Evolutionary conservation across 2,888 invertebrate species (phyloP), one percentile per base, ranked within the genome.

Genomic region (Spisula subtruncata): DNA sequence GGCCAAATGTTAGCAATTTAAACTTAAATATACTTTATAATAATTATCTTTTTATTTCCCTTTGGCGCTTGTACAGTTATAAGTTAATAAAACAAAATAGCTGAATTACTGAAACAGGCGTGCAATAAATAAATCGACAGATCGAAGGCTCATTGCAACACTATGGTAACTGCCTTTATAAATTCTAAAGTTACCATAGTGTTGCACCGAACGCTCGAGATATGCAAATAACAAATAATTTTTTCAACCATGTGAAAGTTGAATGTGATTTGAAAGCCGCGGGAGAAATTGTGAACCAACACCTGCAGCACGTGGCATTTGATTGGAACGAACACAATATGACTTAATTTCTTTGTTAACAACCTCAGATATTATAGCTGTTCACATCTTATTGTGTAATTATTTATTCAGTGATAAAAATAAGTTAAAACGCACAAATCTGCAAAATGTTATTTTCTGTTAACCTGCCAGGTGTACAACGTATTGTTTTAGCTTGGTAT

Each of bases 321-420:
- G 60, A 25, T 60, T n/a, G 10, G 25, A 0, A n/a, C n/a, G 60
- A 66, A 8, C 25, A 66, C 12, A 66, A 25, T 25, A 66, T 6
- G 25, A 25, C 25, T 25, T 12, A 25, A 66, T 66, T 12, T 25
- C 20, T 66, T 25, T 66, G 60, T 66, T n/a, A 10, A 66, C 25
- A 25, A n/a, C 25, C 60, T 66, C 25, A 25, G 25, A 8, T 66
- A 66, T 66, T 25, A 66, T n/a, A 66, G 60, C 25, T 66, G 25
- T 25, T 66, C 20, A 66, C 60, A 66, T 12, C 60, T 66, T 66
- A 12, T 66, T 25, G 60, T 12, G 20, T 66, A 6, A 25, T 66
- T 66, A n/a, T 25, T 66, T 25, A 66, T 66, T 66, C 60, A 66
- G 60, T 25, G 60, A 66, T 66, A 25, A 66, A 66, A 66, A 6